Base-by-base conservation (phyloP, 2,113 vertebrate genomes). In the Bombycilla garrulus region DNA sequence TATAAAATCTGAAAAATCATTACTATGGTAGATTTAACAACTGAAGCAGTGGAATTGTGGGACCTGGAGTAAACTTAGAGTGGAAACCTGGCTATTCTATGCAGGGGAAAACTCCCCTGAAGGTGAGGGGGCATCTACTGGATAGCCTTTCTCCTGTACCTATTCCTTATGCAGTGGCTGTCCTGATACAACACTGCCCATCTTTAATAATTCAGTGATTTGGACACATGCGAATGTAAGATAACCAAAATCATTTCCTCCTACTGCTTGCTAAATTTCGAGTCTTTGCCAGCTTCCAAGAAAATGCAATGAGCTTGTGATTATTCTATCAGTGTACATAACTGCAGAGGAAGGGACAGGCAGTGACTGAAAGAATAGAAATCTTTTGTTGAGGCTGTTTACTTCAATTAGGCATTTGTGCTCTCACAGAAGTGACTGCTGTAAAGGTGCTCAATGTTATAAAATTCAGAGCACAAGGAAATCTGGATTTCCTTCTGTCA, bases 181-280 rank as follows among this genome's bases (percentile, higher is more conserved):
- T 33, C 6, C 20, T 87, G 54, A 22, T 62, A 44, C 29, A 70
- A 11, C 35, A 66, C 16, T 47, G 9, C 1, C 7, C 10, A 35
- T 36, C 35, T 89, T 81, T 35, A 79, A 1, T 44, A 53, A 58
- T 51, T 81, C 47, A 84, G 26, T 40, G 18, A 36, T 86, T 62
- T 81, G 35, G 44, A 66, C 20, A 20, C 10, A 2, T 21, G 22
- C 0, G 0, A 74, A 60, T 23, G 22, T 35, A 25, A 51, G 38
- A 25, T 20, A 74, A 73, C 3, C 16, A 61, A 44, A 84, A 40
- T 36, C 0, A 31, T 69, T 64, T 92, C 25, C 44, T 73, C 38
- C 19, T 54, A 28, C 5, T 51, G 11, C 26, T 86, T 74, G 33
- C 18, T 54, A 36, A 72, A 35, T 85, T 71, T 66, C 0, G 0